Percentiles rank a stretch among this genome's conserved stretches.
Evolutionary conservation across 1,140 invertebrate species (phyloP).

Genomic region (Bicyclus anynana): DNA sequence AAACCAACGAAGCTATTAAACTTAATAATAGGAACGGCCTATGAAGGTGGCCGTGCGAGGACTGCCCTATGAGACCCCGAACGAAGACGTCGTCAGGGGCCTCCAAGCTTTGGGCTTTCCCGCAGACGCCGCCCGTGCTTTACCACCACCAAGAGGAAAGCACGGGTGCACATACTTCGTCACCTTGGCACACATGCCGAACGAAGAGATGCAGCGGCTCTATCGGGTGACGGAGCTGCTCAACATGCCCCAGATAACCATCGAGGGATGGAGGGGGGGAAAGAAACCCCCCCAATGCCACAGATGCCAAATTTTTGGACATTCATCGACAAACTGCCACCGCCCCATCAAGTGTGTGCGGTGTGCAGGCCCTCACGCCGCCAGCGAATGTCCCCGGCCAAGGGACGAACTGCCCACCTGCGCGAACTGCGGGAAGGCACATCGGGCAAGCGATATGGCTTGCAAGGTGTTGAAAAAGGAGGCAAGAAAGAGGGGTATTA

Average conservation of each 20-base stretch:
- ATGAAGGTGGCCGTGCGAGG: background rate
- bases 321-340: constrained; percentile 26
- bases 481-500: background rate
- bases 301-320: constrained; percentile 31
- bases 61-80: background rate
- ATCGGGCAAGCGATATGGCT: constrained; percentile 4
- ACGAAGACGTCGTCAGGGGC: background rate
- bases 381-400: background rate
- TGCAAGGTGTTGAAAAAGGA: background rate
- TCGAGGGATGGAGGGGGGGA: constrained; percentile 2
- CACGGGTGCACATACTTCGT: constrained; percentile 1
- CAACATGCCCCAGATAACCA: background rate
- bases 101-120: background rate
- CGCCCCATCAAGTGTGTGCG: background rate
- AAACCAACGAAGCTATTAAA: no score
- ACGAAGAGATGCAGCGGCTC: constrained; percentile 13
- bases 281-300: constrained; percentile 28
- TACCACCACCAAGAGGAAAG: background rate
- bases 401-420: background rate
- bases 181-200: background rate
- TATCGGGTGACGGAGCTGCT: background rate
- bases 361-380: background rate
- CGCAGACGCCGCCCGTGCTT: background rate
- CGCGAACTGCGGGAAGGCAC: constrained; percentile 3
- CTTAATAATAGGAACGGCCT: no score